Conservation (phyloP, 2,797 vertebrate species). For the Sebastes taczanowskii region DNA sequence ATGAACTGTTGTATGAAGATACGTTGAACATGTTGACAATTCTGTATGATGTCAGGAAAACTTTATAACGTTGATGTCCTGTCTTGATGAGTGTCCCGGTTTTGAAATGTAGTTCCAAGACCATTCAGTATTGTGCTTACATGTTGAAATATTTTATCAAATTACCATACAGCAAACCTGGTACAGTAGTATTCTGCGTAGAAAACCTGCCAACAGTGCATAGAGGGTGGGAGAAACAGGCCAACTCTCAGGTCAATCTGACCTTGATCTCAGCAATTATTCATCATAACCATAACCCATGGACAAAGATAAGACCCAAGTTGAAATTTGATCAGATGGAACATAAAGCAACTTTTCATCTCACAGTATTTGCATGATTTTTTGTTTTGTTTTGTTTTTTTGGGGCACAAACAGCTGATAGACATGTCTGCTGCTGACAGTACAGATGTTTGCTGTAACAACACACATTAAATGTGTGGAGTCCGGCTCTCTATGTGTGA, state of each 20-base stretch:
- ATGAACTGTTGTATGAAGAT: too few species aligned
- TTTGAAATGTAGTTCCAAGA: too few species aligned
- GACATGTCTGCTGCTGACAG: neutral
- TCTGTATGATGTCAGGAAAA: too few species aligned
- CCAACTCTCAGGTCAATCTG: neutral
- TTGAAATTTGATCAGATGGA: neutral
- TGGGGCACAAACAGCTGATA: neutral
- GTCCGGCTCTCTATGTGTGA: neutral
- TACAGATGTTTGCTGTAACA: neutral
- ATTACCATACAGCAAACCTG: neutral
- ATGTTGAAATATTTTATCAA: too few species aligned
- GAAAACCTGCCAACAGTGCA: too few species aligned
- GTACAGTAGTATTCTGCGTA: neutral
- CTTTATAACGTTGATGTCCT: too few species aligned
- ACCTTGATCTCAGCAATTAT: too few species aligned
- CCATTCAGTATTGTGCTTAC: too few species aligned
- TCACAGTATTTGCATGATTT: neutral
- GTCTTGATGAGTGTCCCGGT: too few species aligned
- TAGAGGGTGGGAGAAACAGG: too few species aligned
- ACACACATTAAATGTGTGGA: neutral
- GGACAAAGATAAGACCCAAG: neutral
- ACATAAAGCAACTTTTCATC: neutral
- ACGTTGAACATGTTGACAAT: too few species aligned
- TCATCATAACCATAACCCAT: neutral
- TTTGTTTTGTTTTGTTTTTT: neutral